Evolutionary conservation across 1,140 invertebrate genomes (phyloP).

Genomic region (Zaprionus inermis): DNA sequence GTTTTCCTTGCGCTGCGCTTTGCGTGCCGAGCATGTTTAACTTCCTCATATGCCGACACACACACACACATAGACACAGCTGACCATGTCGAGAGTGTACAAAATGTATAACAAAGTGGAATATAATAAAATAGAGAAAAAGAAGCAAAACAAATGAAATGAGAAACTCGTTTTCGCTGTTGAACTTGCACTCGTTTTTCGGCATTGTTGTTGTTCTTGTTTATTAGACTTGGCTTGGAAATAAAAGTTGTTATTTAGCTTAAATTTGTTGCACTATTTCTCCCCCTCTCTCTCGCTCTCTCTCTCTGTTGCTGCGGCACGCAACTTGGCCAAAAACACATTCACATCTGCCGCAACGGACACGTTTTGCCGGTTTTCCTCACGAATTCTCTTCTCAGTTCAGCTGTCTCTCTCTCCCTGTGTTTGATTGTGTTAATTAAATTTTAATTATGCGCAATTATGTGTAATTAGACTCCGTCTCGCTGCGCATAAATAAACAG

Average conservation of each 20-base stretch:
- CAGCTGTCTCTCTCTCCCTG: constrained; percentile 17
- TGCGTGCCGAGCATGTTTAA: constrained; percentile 49
- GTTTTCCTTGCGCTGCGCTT: constrained; percentile 56
- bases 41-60: constrained; percentile 64
- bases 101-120: constrained; percentile 15
- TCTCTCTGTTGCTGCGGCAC: constrained; percentile 39
- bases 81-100: constrained; percentile 33
- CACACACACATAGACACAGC: neutral
- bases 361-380: constrained; percentile 74
- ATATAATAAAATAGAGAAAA: constrained; percentile 12
- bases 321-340: constrained; percentile 57
- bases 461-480: constrained; percentile 64
- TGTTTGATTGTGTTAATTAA: constrained; percentile 78
- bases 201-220: constrained; percentile 27
- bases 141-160: constrained; percentile 25
- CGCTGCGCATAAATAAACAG: constrained; percentile 63
- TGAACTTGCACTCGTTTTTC: constrained; percentile 81
- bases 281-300: too few relatives aligned
- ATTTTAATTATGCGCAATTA: constrained; percentile 77
- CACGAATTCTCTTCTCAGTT: constrained; percentile 25
- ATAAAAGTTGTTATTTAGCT: constrained; percentile 56
- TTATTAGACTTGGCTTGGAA: constrained; percentile 58
- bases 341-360: constrained; percentile 64
- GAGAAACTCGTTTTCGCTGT: constrained; percentile 70
- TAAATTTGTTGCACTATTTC: constrained; percentile 41